Evolutionary conservation across 64 coral and sea anemone species (phyloP).

Genomic region (Orbicella faveolata): DNA sequence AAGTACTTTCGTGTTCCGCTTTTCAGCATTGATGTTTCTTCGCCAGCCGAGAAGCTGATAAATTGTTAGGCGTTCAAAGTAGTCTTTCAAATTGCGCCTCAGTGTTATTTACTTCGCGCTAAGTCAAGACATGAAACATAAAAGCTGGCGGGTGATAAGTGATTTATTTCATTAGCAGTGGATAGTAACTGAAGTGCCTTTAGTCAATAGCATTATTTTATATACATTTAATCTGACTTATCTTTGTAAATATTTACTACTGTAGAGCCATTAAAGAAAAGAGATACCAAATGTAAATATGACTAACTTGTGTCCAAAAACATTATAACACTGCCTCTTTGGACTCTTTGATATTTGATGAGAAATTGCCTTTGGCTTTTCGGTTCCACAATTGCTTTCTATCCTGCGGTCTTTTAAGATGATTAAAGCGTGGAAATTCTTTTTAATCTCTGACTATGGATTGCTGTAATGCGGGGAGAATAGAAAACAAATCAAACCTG

Average conservation of each 20-base stretch:
- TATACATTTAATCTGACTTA: background rate
- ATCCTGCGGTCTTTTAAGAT: background rate
- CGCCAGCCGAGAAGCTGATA: background rate
- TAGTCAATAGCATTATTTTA: conserved; percentile 9
- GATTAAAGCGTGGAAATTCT: background rate
- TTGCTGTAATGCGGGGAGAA: background rate
- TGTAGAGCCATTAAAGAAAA: background rate
- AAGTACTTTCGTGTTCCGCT: background rate
- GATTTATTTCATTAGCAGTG: background rate
- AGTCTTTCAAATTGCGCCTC: conserved; percentile 3
- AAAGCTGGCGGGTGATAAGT: conserved; percentile 14
- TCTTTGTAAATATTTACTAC: conserved; percentile 6
- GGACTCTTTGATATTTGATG: background rate
- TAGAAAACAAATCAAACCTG: background rate
- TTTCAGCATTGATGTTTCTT: background rate
- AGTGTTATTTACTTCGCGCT: background rate
- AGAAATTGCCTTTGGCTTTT: conserved; percentile 1
- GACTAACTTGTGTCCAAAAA: background rate
- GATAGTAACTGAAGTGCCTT: background rate
- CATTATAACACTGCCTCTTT: background rate
- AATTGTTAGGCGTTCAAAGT: background rate
- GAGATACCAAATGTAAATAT: background rate
- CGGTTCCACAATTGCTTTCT: background rate
- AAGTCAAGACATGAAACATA: background rate
- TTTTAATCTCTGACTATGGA: background rate